These are phyloP conservation scores for Rhagium mordax DNA, from an alignment of 2,888 invertebrate genomes.

Conservation along the genomic window DNA sequence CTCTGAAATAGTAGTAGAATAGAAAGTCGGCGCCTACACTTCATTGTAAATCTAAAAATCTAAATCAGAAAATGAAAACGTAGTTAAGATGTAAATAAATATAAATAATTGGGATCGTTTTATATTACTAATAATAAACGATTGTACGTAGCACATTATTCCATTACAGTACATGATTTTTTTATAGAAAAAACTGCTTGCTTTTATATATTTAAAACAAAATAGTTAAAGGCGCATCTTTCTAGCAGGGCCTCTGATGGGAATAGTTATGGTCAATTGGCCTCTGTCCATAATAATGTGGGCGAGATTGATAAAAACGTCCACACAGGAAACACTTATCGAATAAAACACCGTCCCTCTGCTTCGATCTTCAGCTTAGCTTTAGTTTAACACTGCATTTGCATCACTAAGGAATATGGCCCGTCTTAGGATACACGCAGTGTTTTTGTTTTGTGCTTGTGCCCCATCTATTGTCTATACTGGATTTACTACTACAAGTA, in stretches of 20 bases:
- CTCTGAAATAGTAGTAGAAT: too few species aligned
- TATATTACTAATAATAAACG: too few species aligned
- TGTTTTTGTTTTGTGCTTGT: constrained; percentile 33
- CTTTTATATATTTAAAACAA: too few species aligned
- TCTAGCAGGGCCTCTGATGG: not conserved
- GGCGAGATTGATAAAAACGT: constrained; percentile 54
- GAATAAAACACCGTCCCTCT: constrained; percentile 49
- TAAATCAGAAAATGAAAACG: too few species aligned
- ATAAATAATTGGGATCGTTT: too few species aligned
- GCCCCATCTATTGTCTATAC: constrained; percentile 23
- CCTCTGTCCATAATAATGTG: constrained; percentile 40
- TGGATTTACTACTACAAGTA: constrained; percentile 56
- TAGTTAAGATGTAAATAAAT: too few species aligned
- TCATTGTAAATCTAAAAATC: too few species aligned
- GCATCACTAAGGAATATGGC: constrained; percentile 25
- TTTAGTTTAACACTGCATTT: constrained; percentile 44
- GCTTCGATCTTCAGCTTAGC: not conserved
- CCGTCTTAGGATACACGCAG: not conserved
- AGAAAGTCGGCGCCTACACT: too few species aligned
- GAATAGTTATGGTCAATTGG: constrained; percentile 35
- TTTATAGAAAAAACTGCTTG: too few species aligned
- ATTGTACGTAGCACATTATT: too few species aligned
- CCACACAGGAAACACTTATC: constrained; percentile 60
- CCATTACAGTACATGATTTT: too few species aligned
- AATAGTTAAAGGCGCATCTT: not conserved